Percentiles rank a stretch among this genome's conserved stretches.
Evolutionary conservation across 2,888 invertebrate species (phyloP).

Genomic region (Cantharis lateralis): DNA sequence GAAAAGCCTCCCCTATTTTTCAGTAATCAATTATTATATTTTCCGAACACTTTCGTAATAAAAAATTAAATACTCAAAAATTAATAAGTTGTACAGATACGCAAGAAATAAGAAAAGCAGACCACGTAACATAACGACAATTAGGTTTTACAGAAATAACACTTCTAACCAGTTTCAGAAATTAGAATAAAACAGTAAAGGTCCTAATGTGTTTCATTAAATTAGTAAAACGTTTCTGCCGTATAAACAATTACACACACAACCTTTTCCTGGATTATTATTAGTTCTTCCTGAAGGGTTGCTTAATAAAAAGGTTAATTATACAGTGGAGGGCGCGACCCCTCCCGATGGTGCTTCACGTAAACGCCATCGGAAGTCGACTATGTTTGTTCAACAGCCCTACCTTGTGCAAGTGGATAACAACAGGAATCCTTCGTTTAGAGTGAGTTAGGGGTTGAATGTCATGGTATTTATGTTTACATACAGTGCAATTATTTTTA

Average conservation of each 20-base stretch:
- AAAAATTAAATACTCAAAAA: not conserved
- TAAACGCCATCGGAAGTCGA: constrained; percentile 37
- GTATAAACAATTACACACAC: constrained; percentile 47
- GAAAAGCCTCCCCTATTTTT: not conserved
- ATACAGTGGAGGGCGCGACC: constrained; percentile 47
- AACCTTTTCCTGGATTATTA: constrained; percentile 45
- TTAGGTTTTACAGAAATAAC: constrained; percentile 44
- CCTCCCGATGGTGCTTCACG: constrained; percentile 36
- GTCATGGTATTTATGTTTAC: constrained; percentile 23
- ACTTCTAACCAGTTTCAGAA: constrained; percentile 43
- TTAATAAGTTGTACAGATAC: not conserved
- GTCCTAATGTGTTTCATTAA: constrained; percentile 48
- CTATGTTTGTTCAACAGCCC: constrained; percentile 40
- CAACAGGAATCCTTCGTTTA: constrained; percentile 18
- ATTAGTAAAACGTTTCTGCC: constrained; percentile 47
- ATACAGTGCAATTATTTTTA: constrained; percentile 10
- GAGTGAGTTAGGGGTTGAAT: constrained; percentile 13
- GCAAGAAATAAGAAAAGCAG: constrained; percentile 6
- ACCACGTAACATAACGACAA: constrained; percentile 39
- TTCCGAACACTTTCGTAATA: not conserved
- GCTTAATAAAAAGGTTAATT: constrained; percentile 52
- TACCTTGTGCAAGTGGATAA: constrained; percentile 33
- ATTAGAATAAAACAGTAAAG: constrained; percentile 49
- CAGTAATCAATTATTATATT: not conserved
- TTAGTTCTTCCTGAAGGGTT: constrained; percentile 52